phyloP scores from a whole-genome alignment of 2,888 invertebrate species.

The Drosophila sordidapex region DNA sequence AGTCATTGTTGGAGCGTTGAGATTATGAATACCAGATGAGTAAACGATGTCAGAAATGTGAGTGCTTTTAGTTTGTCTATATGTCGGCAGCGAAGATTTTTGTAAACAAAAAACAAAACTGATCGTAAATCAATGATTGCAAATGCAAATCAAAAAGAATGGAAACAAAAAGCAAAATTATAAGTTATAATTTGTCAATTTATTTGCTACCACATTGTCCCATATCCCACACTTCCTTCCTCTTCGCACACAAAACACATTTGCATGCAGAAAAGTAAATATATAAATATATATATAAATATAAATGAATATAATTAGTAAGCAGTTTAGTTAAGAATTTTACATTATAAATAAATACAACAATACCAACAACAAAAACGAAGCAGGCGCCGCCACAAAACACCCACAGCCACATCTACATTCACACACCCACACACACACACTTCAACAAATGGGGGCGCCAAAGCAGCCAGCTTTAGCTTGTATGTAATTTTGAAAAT shows the following conservation, averaged over 20 bases:
- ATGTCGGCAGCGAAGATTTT: constrained; percentile 52
- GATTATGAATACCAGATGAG: constrained; percentile 65
- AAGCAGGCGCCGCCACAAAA: constrained; percentile 49
- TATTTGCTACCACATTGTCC: constrained; percentile 33
- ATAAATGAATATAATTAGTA: constrained; percentile 78
- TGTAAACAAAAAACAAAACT: constrained; percentile 35
- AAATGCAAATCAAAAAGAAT: constrained; percentile 16
- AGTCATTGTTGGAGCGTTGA: constrained; percentile 78
- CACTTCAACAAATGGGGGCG: constrained; percentile 39
- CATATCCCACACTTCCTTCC: constrained; percentile 30
- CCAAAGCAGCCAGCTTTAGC: constrained; percentile 67
- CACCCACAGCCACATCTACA: constrained; percentile 34
- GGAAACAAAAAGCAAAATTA: constrained; percentile 18
- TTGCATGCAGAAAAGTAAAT: constrained; percentile 68
- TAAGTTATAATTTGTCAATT: constrained; percentile 38
- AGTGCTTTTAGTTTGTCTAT: constrained; percentile 72
- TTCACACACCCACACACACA: constrained; percentile 23
- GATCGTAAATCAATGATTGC: constrained; percentile 32
- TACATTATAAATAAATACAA: constrained; percentile 69
- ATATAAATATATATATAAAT: constrained; percentile 67
- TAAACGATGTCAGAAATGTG: constrained; percentile 52
- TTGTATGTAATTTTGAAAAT: constrained; percentile 66
- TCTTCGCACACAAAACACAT: constrained; percentile 61
- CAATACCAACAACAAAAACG: constrained; percentile 38
- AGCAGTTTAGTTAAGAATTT: constrained; percentile 80